Base-by-base conservation (phyloP, 2,113 vertebrate species). In the Cygnus buccinator region DNA sequence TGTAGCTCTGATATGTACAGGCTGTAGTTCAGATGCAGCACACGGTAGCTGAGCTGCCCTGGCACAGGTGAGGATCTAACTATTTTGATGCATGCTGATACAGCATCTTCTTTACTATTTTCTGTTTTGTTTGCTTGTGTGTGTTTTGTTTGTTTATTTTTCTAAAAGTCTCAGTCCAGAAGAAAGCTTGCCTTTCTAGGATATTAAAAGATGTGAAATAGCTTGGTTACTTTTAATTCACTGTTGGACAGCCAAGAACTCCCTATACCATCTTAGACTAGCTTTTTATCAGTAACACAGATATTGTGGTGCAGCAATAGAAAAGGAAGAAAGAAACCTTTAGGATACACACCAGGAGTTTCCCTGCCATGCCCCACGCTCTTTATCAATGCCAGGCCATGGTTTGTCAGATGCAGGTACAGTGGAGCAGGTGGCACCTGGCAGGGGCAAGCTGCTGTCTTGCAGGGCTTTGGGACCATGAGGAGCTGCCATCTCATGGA, bases 391-490 rank as follows among this genome's bases (percentile, higher is more conserved):
- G 0, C 20, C 2, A 5, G 21, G 63, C 9, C 22, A 52, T 43
- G 67, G 28, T 21, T 82, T 72, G 31, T 17, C 85, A 72, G 71
- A 39, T 58, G n/a, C 2, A 17, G 41, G 18, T 71, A 57, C 1
- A 1, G 29, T 1, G 3, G 13, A 65, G 25, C 5, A 15, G 35
- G 22, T 3, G 6, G 44, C 54, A 28, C 31, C 19, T 39, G 39
- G n/a, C n/a, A 58, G 52, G 39, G 20, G 5, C 8, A 25, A 78
- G 48, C 17, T 72, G 58, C 26, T 16, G 12, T 16, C 41, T 67
- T 0, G 0, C 57, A 57, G 62, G 62, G 54, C 44, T 80, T 26
- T 17, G 68, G 28, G 55, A 31, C 31, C 29, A 14, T 1, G 6
- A 57, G 26, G 13, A 73, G 15, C 67, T 76, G 62, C 48, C 1